These are phyloP conservation scores for Astyanax mexicanus DNA, from an alignment of 2,797 vertebrate genomes.

Conservation along the genomic window DNA sequence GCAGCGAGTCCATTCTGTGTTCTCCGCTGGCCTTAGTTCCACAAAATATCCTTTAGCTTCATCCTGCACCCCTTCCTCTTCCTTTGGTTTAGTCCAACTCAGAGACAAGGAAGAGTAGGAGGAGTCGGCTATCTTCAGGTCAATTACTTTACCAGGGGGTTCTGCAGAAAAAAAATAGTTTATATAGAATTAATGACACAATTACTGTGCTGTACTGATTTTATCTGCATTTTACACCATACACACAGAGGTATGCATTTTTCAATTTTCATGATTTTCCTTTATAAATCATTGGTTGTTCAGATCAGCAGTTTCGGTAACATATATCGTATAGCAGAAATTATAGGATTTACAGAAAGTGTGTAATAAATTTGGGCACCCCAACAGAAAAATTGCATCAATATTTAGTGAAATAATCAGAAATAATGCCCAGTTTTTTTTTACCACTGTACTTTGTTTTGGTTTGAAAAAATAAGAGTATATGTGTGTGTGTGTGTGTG, in stretches of 20 bases:
- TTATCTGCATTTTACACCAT: not conserved
- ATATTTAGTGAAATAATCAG: too few species aligned
- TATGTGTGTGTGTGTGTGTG: too few species aligned
- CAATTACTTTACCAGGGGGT: conserved; percentile 80
- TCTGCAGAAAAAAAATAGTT: conserved; percentile 67
- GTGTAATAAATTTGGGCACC: too few species aligned
- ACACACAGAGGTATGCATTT: not conserved
- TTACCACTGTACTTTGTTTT: too few species aligned
- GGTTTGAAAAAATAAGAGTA: too few species aligned
- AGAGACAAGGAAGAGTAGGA: conserved; percentile 82
- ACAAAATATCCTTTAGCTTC: conserved; percentile 86
- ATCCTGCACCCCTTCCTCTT: conserved; percentile 74
- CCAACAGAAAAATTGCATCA: too few species aligned
- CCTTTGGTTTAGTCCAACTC: conserved; percentile 82
- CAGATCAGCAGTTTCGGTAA: too few species aligned
- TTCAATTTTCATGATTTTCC: too few species aligned
- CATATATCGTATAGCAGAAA: too few species aligned
- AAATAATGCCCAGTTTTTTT: too few species aligned
- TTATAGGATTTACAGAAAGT: too few species aligned
- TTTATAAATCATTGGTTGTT: too few species aligned
- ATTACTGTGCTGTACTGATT: not conserved
- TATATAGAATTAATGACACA: not conserved
- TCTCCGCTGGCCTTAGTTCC: conserved; percentile 79
- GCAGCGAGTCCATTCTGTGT: conserved; percentile 82
- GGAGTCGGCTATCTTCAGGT: conserved; percentile 84